Evolutionary conservation across 2,888 invertebrate genomes (phyloP).

Genomic region (Lissonota sp.): DNA sequence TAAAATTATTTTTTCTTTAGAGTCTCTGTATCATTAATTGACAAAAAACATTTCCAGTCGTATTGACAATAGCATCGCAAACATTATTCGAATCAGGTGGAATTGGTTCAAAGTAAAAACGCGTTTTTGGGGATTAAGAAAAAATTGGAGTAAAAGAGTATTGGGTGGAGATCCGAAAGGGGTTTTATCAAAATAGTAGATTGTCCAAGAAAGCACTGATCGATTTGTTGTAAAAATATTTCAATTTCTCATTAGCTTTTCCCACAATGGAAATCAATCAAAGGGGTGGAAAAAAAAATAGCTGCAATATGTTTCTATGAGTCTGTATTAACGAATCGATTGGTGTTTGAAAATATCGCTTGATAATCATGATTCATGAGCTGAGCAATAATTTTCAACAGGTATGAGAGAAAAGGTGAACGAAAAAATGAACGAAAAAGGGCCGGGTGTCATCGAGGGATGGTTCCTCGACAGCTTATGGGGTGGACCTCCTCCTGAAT

Average conservation of each 20-base stretch:
- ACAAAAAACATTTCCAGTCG: constrained; percentile 18
- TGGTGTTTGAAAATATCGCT: constrained; percentile 15
- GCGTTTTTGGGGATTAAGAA: neutral
- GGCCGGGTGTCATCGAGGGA: constrained; percentile 62
- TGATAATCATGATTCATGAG: constrained; percentile 44
- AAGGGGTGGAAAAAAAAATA: too few species aligned
- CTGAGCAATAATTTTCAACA: constrained; percentile 61
- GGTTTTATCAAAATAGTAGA: too few species aligned
- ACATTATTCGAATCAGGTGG: constrained; percentile 41
- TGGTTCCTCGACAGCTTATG: constrained; percentile 63
- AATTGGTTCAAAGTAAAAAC: neutral
- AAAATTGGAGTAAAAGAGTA: neutral
- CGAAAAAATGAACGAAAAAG: constrained; percentile 52
- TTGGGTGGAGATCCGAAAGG: too few species aligned
- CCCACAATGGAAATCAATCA: neutral
- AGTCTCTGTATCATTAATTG: too few species aligned
- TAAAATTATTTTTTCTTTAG: too few species aligned
- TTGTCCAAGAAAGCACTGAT: neutral
- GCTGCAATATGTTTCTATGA: too few species aligned
- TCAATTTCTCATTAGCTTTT: neutral
- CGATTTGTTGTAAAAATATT: neutral
- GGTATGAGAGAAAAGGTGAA: constrained; percentile 57
- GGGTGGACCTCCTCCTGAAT: constrained; percentile 56
- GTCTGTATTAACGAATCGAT: constrained; percentile 20
- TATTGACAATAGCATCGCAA: constrained; percentile 38